Evolutionary conservation across 2,113 vertebrate species (phyloP), one percentile per base, ranked within the genome.

Genomic region (Nerophis ophidion): DNA sequence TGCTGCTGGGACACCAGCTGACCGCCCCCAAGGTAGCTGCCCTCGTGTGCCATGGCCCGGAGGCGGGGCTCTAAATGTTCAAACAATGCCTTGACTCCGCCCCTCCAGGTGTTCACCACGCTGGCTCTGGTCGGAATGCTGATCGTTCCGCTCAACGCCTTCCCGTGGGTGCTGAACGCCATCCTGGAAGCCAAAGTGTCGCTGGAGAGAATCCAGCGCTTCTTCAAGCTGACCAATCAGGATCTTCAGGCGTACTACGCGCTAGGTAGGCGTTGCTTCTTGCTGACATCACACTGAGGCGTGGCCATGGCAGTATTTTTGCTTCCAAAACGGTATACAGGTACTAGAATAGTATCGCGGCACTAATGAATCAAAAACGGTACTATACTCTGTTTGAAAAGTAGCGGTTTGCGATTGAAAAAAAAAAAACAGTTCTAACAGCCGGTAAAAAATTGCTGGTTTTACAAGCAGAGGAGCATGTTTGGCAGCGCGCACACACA

Each of bases 161-260:
- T 99, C 63, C 96, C 97, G 0, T 99, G 97, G 97, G 93, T 98
- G 36, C 83, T 99, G 75, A 98, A 93, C 57, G 89, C 90, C 0
- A 90, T 92, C 48, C 80, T 99, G 83, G 96, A 99, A 74, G 91
- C 97, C 67, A 96, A 93, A 83, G 95, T 99, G 51, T 99, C 97
- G 48, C 76, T 98, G 81, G 92, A 95, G 51, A 90, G 97, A 66
- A 93, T 99, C 74, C 94, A 99, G 71, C 68, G 38, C 48, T 98
- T 97, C 78, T 91, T 99, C 6, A 86, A 91, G 60, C 88, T 98
- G 11, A 19, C 71, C 57, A 91, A 94, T 76, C 92, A 93, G 79
- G 91, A 93, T 40, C 72, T 94, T 72, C 79, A 86, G 76, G 59
- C 82, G 14, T 93, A 96, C 79, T 99, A 98, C 72, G 87, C 87